These are phyloP conservation scores for Opisthograptis luteolata DNA, from an alignment of 2,888 invertebrate species.

Conservation along the genomic window DNA sequence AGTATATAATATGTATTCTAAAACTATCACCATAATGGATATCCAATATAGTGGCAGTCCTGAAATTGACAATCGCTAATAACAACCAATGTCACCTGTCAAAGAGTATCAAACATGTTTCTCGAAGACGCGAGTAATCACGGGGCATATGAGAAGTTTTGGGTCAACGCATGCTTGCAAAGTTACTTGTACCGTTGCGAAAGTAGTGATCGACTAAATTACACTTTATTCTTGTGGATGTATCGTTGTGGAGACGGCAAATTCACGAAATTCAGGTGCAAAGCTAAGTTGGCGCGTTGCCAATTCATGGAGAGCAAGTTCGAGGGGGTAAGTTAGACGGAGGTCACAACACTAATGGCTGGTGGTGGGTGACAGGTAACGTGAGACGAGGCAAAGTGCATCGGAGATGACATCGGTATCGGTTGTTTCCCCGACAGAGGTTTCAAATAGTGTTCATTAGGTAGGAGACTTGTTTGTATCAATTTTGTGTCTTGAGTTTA, in stretches of 20 bases:
- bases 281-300: conserved; percentile 51
- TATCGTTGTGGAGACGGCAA: conserved; percentile 34
- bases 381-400: conserved; percentile 80
- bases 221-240: conserved; percentile 46
- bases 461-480: too few species aligned
- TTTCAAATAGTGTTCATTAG: conserved; percentile 46
- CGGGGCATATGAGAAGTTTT: conserved; percentile 77
- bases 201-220: conserved; percentile 41
- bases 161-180: conserved; percentile 58
- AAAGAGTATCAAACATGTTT: conserved; percentile 53
- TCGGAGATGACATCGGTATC: conserved; percentile 51
- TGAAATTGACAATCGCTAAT: conserved; percentile 64
- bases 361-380: conserved; percentile 79
- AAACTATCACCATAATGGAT: too few species aligned
- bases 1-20: too few species aligned
- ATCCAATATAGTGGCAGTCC: conserved; percentile 41
- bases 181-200: conserved; percentile 24
- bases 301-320: conserved; percentile 65
- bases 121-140: conserved; percentile 68
- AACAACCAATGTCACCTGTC: conserved; percentile 68
- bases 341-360: conserved; percentile 79
- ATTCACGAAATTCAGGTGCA: conserved; percentile 45
- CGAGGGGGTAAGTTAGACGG: conserved; percentile 65
- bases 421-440: conserved; percentile 34
- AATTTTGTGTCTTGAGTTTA: too few species aligned